Base-by-base conservation (phyloP, 2,888 invertebrate species). In the Nomada fucata region DNA sequence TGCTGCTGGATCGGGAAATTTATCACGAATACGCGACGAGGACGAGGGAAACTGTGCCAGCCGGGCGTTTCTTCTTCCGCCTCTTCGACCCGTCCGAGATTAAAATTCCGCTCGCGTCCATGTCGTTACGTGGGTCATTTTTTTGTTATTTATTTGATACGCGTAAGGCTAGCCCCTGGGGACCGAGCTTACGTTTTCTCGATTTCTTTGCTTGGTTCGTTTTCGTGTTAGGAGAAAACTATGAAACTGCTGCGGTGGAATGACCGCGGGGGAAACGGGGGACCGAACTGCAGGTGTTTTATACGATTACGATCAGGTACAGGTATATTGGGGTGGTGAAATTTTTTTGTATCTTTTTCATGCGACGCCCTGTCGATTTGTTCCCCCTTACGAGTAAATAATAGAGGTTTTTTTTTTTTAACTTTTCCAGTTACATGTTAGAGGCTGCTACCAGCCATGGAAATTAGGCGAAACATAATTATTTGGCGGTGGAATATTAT, bases 91-190 rank as follows among this genome's bases (percentile, higher is more conserved):
- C 50, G 57, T 50, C 64, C 55, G 59, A 70, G 73, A 75, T 83
- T 79, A 75, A 83, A 83, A 83, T 83, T 83, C 61, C 72, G 65
- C 83, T 65, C 83, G 42, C 83, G 79, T 64, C 36, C 64, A 71
- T 68, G 79, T 69, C 79, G 83, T 83, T 72, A 76, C 47, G 44
- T 57, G 53, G 78, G 75, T 71, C 52, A 75, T 83, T 83, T 75
- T 47, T 47, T 47, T 47, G 1, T 47, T 47, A 11, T 15, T 15
- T 47, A 47, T 47, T 83, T 71, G 55, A 78, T 50, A 53, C 77
- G 64, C 82, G 68, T 64, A 67, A 55, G 63, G 55, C 69, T 36
- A 36, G 36, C 59, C 2, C 23, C 57, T 67, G 61, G 53, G 23
- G 69, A 65, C 59, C 65, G 0, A 71, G 52, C 68, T 52, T 78